Evolutionary conservation across 2,113 vertebrate genomes (phyloP).

Genomic region (Syngnathus scovelli): DNA sequence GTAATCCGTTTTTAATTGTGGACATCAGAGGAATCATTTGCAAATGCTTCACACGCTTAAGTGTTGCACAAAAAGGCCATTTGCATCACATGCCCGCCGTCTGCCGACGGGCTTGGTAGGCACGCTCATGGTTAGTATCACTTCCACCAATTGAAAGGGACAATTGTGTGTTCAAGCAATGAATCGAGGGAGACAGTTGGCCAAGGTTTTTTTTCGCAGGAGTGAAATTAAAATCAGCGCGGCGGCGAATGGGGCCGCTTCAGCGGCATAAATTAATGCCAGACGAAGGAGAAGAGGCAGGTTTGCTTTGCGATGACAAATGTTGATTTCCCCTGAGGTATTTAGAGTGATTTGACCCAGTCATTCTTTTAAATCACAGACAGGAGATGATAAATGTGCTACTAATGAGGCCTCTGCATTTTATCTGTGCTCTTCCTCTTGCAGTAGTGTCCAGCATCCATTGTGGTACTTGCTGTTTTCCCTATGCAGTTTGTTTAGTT

Average conservation of each 20-base stretch:
- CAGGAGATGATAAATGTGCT: conserved; percentile 78
- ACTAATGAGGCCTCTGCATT: conserved; percentile 73
- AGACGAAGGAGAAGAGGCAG: conserved; percentile 60
- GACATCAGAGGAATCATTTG: conserved; percentile 67
- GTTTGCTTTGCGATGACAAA: conserved; percentile 74
- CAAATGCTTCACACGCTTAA: conserved; percentile 56
- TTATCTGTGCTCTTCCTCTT: conserved; percentile 66
- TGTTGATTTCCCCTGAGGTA: conserved; percentile 79
- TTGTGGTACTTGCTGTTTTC: conserved; percentile 44
- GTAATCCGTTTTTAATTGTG: conserved; percentile 68
- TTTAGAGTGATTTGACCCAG: conserved; percentile 78
- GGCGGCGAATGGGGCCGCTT: conserved; percentile 56
- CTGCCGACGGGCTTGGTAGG: conserved; percentile 37
- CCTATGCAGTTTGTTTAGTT: conserved; percentile 33
- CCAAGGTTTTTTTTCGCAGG: conserved; percentile 64
- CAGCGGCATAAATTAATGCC: conserved; percentile 67
- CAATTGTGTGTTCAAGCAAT: conserved; percentile 68
- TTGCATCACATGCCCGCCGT: conserved; percentile 60
- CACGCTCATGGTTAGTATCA: conserved; percentile 54
- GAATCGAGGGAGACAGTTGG: conserved; percentile 69
- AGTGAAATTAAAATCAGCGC: conserved; percentile 70
- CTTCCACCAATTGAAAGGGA: conserved; percentile 64
- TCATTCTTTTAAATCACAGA: conserved; percentile 78
- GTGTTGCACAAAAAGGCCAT: conserved; percentile 64
- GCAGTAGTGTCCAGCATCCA: conserved; percentile 44